Percentiles rank a stretch among this genome's conserved stretches.
phyloP scores from a whole-genome alignment of 2,797 vertebrate species.

The Amazona ochrocephala region DNA sequence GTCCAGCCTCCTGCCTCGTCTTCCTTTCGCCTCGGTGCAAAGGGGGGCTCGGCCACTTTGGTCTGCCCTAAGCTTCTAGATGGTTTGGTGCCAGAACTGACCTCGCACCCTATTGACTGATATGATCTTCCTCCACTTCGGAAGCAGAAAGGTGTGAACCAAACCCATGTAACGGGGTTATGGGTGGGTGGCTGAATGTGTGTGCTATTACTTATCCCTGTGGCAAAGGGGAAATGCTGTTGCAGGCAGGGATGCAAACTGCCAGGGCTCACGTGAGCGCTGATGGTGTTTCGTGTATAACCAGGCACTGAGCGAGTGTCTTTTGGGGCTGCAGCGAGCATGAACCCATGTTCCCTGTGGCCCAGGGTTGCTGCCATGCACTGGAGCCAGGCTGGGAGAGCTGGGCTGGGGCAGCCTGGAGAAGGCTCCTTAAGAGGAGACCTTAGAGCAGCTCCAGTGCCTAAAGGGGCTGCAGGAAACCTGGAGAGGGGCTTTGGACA shows the following conservation, averaged over 20 bases:
- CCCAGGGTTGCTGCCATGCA: rapidly evolving
- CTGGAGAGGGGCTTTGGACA: too few species aligned
- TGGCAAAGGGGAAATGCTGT: neutral
- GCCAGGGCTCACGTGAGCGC: neutral
- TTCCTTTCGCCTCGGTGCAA: neutral
- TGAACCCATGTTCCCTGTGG: neutral
- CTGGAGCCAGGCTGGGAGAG: neutral
- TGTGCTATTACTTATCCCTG: neutral
- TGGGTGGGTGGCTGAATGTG: neutral
- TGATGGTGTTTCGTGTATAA: rapidly evolving
- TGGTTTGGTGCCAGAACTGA: neutral
- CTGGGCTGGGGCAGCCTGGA: too few species aligned
- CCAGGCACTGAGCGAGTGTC: rapidly evolving
- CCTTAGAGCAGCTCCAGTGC: neutral
- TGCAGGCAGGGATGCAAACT: neutral
- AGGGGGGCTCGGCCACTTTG: neutral
- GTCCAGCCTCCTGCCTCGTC: neutral
- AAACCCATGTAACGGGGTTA: rapidly evolving
- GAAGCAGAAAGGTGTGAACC: neutral
- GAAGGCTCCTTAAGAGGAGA: too few species aligned
- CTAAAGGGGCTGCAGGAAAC: too few species aligned
- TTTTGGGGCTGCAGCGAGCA: neutral
- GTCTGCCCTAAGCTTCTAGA: neutral
- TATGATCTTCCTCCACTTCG: rapidly evolving
- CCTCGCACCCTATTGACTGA: rapidly evolving